phyloP scores from a whole-genome alignment of 2,113 vertebrate genomes.

The Pica pica region DNA sequence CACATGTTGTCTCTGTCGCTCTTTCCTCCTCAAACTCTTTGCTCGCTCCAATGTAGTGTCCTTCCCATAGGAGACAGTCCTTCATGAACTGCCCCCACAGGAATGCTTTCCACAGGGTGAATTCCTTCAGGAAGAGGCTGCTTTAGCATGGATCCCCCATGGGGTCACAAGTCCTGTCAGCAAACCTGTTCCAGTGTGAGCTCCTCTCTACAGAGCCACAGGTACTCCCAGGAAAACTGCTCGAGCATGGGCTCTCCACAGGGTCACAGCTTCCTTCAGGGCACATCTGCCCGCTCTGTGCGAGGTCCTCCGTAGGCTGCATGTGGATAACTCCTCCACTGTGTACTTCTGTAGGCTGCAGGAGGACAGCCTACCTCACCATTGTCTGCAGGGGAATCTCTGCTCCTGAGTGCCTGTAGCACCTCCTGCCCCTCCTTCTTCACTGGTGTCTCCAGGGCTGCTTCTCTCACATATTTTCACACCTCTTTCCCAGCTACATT shows the following conservation, averaged over 20 bases:
- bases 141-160: accelerated
- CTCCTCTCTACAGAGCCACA: neutral
- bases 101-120: neutral
- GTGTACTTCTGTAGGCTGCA: neutral
- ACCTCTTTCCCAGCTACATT: neutral
- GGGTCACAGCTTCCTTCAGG: neutral
- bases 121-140: neutral
- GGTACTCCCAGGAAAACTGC: neutral
- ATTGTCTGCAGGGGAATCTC: neutral
- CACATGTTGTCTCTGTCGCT: accelerated
- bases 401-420: neutral
- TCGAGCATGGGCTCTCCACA: neutral
- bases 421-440: neutral
- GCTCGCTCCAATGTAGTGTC: neutral
- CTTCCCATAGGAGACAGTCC: too few relatives aligned
- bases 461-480: neutral
- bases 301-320: neutral
- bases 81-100: neutral
- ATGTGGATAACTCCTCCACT: neutral
- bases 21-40: neutral
- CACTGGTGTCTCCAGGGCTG: neutral
- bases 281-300: accelerated
- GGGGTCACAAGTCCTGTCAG: neutral
- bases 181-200: neutral
- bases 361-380: accelerated